These are phyloP conservation scores for Gobiocypris rarus DNA, from an alignment of 2,113 vertebrate genomes.

Conservation along the genomic window DNA sequence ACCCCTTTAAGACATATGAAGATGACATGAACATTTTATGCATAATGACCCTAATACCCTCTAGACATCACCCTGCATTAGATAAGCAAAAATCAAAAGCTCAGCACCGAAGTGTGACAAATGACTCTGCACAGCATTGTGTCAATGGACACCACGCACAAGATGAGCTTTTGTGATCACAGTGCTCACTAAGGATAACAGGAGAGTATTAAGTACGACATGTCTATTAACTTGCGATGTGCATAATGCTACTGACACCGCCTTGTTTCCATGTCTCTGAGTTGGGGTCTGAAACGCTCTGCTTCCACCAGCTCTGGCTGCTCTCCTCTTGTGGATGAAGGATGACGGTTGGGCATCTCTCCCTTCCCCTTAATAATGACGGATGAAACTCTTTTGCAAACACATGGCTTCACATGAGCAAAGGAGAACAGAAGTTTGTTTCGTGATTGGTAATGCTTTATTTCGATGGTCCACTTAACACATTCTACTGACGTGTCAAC, in stretches of 20 bases:
- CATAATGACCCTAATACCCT: neutral
- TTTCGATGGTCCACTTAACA: too few species aligned
- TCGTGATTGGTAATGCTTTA: too few species aligned
- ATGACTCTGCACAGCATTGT: neutral
- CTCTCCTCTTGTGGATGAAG: constrained; percentile 39
- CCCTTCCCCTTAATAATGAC: constrained; percentile 41
- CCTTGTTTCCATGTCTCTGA: constrained; percentile 5
- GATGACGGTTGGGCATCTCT: constrained; percentile 24
- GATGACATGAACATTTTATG: neutral
- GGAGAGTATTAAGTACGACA: constrained; percentile 56
- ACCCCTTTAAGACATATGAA: neutral
- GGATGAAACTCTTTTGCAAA: constrained; percentile 26
- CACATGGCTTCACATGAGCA: neutral
- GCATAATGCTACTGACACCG: constrained; percentile 45
- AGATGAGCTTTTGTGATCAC: neutral
- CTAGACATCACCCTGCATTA: neutral
- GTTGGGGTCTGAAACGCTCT: neutral
- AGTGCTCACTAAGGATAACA: constrained; percentile 44
- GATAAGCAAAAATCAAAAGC: neutral
- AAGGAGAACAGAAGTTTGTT: constrained; percentile 11
- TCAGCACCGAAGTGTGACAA: neutral
- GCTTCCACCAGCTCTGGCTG: neutral
- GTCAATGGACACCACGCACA: neutral
- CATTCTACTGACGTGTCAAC: too few species aligned
- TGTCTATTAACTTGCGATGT: constrained; percentile 57